These are phyloP conservation scores for Rhabdomys dilectus DNA, from an alignment of 2,113 vertebrate species.

Conservation along the genomic window DNA sequence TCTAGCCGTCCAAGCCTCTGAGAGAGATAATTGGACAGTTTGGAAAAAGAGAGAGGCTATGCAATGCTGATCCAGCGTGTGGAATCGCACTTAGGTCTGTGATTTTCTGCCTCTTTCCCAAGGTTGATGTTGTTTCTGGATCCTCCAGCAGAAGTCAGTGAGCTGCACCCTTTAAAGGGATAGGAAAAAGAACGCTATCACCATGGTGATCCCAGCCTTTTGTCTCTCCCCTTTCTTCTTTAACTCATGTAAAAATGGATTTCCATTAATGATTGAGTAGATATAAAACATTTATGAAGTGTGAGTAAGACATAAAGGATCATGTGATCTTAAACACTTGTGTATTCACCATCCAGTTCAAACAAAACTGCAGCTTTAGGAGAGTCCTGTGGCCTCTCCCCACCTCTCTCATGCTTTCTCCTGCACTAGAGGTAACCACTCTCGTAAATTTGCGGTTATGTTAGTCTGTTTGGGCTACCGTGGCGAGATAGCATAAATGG, in stretches of 20 bases:
- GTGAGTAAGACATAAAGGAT: not conserved
- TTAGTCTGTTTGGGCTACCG: not conserved
- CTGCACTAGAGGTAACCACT: not conserved
- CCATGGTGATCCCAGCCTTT: not conserved
- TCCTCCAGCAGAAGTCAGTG: not conserved
- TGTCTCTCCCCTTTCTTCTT: not conserved
- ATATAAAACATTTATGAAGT: constrained; percentile 64
- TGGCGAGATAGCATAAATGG: not conserved
- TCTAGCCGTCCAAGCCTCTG: not conserved
- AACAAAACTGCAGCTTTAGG: not conserved
- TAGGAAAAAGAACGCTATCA: not conserved
- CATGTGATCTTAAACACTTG: not conserved
- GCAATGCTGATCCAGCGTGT: not conserved
- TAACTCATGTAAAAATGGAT: constrained; percentile 24
- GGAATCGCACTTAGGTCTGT: not conserved
- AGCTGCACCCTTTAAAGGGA: not conserved
- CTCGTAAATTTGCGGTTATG: not conserved
- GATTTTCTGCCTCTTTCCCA: not conserved
- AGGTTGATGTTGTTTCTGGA: not conserved
- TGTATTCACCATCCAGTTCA: not conserved
- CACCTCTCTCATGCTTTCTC: not conserved
- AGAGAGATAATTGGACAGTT: not conserved
- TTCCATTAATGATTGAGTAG: constrained; percentile 65
- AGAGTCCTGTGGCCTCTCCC: not conserved
- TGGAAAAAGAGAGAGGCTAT: not conserved